Base-by-base conservation (phyloP, 2,888 invertebrate genomes). In the Ceraclea dissimilis region DNA sequence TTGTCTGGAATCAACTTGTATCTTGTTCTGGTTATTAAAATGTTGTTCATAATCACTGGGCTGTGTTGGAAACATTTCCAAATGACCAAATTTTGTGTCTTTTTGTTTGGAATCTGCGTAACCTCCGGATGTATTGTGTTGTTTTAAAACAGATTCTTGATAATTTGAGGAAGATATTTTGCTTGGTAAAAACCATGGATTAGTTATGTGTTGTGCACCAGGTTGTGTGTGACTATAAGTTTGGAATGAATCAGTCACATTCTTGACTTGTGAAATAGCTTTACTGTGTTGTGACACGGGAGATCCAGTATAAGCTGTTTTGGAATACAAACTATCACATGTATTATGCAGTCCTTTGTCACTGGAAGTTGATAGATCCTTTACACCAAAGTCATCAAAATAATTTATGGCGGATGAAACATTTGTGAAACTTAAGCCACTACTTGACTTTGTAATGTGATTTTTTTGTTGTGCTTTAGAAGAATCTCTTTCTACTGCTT, bases 141-240 rank as follows among this genome's bases (percentile, higher is more conserved):
- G 4, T 26, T n/a, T n/a, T n/a, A n/a, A n/a, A n/a, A n/a, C n/a
- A n/a, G 10, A 26, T 26, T 26, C 26, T 6, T 26, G 26, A 10
- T 10, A 5, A 39, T 39, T 39, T 39, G 2, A 2, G 13, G 39
- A 39, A 39, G 39, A 13, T 5, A 50, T 19, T 43, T 60, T 60
- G 2, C 53, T 21, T n/a, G 53, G 21, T 17, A 58, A 48, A 46
- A 58, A 54, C 60, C 60, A 60, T 10, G 60, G 56, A 58, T 60
- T 60, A 13, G 47, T 51, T 4, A 33, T 19, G 13, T 55, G 55
- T 19, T 58, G 49, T 8, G 20, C 4, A 6, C 10, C 18, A 16
- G 19, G 17, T 22, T 48, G 50, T n/a, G 44, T 50, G 21, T 58
- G 58, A 11, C 46, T 20, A 39, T 56, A 53, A 20, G 33, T 26